These are phyloP conservation scores for Microcebus lehilahytsara DNA, from an alignment of 2,113 vertebrate species.

Conservation along the genomic window DNA sequence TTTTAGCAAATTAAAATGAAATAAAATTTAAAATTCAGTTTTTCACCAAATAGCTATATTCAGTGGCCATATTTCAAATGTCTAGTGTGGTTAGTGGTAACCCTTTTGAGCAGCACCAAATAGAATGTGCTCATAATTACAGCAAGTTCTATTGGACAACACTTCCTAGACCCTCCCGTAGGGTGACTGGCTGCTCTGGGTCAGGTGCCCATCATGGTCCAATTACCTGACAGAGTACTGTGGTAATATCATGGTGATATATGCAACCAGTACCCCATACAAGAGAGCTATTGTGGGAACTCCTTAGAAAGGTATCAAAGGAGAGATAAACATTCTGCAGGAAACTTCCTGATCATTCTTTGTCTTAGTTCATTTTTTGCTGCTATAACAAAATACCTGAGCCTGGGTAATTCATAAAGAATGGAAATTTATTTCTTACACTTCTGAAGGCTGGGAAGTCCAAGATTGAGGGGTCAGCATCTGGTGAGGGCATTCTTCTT, in stretches of 20 bases:
- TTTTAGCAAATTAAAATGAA: not conserved
- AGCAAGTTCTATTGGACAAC: accelerated
- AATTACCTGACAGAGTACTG: not conserved
- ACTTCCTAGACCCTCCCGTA: not conserved
- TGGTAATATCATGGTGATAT: not conserved
- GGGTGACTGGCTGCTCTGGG: not conserved
- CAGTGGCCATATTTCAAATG: not conserved
- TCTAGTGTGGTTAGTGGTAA: not conserved
- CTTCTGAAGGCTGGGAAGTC: not conserved
- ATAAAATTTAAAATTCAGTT: not conserved
- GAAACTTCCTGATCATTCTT: not conserved
- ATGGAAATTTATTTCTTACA: not conserved
- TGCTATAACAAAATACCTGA: not conserved
- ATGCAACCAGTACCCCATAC: not conserved
- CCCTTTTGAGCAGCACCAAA: not conserved
- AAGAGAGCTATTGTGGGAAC: not conserved
- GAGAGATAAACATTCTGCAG: not conserved
- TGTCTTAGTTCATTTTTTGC: not conserved
- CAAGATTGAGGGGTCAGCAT: not conserved
- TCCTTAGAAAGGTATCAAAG: not conserved
- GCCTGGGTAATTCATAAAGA: not conserved
- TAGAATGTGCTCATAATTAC: not conserved
- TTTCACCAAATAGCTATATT: not conserved
- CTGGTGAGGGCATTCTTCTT: not conserved
- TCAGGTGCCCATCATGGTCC: not conserved